A percentile compares a stretch with the other conserved stretches of the same genome.
phyloP scores from a whole-genome alignment of 1,140 invertebrate species.

The Halictus rubicundus region DNA sequence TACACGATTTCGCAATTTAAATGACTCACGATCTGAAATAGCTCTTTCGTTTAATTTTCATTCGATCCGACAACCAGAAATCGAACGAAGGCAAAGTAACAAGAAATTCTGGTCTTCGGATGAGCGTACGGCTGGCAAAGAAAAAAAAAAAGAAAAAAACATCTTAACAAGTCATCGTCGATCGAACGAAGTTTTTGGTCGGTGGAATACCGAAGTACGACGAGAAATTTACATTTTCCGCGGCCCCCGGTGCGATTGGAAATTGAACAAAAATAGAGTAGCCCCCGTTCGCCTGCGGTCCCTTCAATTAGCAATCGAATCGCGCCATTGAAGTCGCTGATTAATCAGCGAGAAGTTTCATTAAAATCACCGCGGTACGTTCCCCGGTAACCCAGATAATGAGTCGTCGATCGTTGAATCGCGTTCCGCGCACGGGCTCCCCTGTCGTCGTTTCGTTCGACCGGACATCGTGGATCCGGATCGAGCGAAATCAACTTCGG shows the following conservation, averaged over 20 bases:
- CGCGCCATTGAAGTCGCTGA: constrained; percentile 28
- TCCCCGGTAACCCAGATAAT: constrained; percentile 19
- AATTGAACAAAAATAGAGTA: constrained; percentile 37
- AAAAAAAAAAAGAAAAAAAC: too few relatives aligned
- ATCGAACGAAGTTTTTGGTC: not conserved
- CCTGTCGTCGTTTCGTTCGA: not conserved
- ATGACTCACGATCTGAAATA: too few relatives aligned
- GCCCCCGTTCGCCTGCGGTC: not conserved
- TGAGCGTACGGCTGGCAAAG: too few relatives aligned
- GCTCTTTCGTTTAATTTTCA: too few relatives aligned
- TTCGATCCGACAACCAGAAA: too few relatives aligned
- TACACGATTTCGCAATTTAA: too few relatives aligned
- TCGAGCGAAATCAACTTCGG: not conserved
- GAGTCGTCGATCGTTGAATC: constrained; percentile 20
- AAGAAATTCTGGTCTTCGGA: too few relatives aligned
- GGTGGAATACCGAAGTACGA: constrained; percentile 7
- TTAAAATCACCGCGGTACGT: constrained; percentile 33
- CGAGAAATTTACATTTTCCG: constrained; percentile 15
- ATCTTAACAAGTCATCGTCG: not conserved
- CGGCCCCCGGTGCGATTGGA: constrained; percentile 8
- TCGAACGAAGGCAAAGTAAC: too few relatives aligned
- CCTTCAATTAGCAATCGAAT: constrained; percentile 40
- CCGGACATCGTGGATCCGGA: constrained; percentile 10
- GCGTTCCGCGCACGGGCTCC: not conserved
- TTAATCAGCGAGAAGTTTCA: constrained; percentile 37